Conservation (phyloP, 2,113 vertebrate species). For the Esox niger region DNA sequence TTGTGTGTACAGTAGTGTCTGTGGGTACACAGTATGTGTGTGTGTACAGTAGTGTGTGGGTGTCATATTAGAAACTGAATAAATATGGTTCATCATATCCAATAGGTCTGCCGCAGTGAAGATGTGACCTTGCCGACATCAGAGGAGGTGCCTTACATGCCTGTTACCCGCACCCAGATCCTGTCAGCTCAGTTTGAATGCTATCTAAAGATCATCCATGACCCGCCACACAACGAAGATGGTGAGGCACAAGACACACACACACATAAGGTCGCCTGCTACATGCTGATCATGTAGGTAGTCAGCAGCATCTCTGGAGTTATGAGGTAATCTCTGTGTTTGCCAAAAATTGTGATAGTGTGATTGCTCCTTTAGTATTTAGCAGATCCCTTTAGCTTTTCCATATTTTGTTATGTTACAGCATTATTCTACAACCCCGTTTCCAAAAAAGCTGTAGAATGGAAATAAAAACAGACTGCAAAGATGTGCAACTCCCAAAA, state of each 20-base stretch:
- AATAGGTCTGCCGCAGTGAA: constrained; percentile 52
- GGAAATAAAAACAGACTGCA: too few species aligned
- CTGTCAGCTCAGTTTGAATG: constrained; percentile 77
- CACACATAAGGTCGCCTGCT: neutral
- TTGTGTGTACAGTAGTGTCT: too few species aligned
- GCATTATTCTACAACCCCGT: too few species aligned
- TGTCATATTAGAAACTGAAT: neutral
- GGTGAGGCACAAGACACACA: constrained; percentile 46
- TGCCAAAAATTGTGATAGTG: too few species aligned
- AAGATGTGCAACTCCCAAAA: too few species aligned
- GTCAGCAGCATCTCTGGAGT: too few species aligned
- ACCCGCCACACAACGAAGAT: constrained; percentile 52
- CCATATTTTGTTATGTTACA: too few species aligned
- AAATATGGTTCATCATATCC: neutral
- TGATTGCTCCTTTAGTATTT: too few species aligned
- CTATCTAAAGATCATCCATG: constrained; percentile 74
- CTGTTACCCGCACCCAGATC: constrained; percentile 53
- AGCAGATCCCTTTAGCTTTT: too few species aligned
- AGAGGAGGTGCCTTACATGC: constrained; percentile 31
- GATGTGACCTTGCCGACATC: constrained; percentile 24
- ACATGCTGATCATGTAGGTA: neutral
- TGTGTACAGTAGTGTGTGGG: neutral
- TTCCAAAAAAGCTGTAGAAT: too few species aligned
- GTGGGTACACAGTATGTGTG: too few species aligned
- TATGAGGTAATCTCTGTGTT: too few species aligned